Evolutionary conservation across 2,888 invertebrate species (phyloP).

Genomic region (Microctonus brassicae): DNA sequence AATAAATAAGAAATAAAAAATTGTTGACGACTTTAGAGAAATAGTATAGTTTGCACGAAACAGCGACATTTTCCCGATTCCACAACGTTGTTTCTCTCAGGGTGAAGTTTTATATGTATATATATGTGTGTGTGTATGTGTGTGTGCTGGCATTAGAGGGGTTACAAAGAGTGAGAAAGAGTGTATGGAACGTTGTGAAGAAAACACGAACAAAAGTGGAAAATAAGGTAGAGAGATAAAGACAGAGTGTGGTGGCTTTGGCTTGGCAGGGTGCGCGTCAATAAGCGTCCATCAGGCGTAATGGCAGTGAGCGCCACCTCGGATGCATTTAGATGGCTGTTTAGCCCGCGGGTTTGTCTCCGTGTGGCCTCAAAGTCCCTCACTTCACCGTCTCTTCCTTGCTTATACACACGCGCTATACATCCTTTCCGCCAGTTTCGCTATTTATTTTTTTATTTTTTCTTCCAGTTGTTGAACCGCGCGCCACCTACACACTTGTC

Average conservation of each 20-base stretch:
- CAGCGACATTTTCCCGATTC: slow-evolving; percentile 47
- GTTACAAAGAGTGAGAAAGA: slow-evolving; percentile 49
- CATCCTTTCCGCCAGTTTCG: slow-evolving; percentile 1
- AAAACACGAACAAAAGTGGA: slow-evolving; percentile 51
- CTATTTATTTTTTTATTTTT: neutral
- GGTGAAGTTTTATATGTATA: slow-evolving; percentile 32
- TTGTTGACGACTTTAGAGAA: slow-evolving; percentile 29
- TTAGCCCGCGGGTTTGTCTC: slow-evolving; percentile 68
- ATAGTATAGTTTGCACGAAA: slow-evolving; percentile 36
- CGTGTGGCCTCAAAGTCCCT: slow-evolving; percentile 59
- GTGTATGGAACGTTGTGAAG: slow-evolving; percentile 47
- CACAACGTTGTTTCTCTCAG: slow-evolving; percentile 43
- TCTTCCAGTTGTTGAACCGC: neutral
- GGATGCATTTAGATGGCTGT: slow-evolving; percentile 71
- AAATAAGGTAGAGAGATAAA: slow-evolving; percentile 8
- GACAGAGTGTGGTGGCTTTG: slow-evolving; percentile 38
- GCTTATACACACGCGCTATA: slow-evolving; percentile 17
- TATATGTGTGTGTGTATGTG: too few relatives aligned
- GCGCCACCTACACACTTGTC: neutral
- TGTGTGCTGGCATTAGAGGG: slow-evolving; percentile 30
- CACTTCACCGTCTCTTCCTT: slow-evolving; percentile 29
- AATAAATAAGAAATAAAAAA: slow-evolving; percentile 8
- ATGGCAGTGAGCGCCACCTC: slow-evolving; percentile 70
- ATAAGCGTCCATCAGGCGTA: slow-evolving; percentile 70
- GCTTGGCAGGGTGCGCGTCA: slow-evolving; percentile 67